Conservation (phyloP, 2,113 vertebrate species). For the Python bivittatus region DNA sequence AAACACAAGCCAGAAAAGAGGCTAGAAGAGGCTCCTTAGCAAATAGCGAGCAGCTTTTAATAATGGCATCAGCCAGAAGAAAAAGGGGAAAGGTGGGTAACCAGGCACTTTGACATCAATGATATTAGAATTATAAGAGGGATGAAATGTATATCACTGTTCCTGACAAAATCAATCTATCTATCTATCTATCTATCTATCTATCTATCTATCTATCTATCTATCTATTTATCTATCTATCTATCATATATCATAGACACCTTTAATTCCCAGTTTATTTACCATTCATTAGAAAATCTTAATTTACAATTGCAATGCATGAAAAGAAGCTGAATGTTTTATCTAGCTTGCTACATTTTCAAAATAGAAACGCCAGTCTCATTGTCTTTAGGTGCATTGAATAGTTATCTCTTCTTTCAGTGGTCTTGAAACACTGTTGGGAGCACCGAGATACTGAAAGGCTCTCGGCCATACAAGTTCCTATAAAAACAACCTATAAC, state of each 20-base stretch:
- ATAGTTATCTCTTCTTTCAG: slow-evolving; percentile 59
- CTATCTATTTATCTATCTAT: background rate
- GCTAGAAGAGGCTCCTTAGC: slow-evolving; percentile 66
- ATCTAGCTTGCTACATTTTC: slow-evolving; percentile 75
- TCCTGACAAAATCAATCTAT: slow-evolving; percentile 81
- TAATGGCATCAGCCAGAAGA: slow-evolving; percentile 78
- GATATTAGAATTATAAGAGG: slow-evolving; percentile 77
- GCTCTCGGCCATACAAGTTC: slow-evolving; percentile 58
- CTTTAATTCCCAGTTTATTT: slow-evolving; percentile 85
- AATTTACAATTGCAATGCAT: slow-evolving; percentile 82
- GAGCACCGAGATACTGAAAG: slow-evolving; percentile 55
- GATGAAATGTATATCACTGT: slow-evolving; percentile 75
- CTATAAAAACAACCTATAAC: background rate
- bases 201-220: background rate
- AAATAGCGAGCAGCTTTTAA: slow-evolving; percentile 86
- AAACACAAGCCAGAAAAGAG: slow-evolving; percentile 17
- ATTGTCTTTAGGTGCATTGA: slow-evolving; percentile 68
- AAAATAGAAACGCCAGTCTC: slow-evolving; percentile 57
- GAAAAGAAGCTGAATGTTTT: slow-evolving; percentile 80
- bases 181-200: background rate
- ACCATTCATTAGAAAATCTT: slow-evolving; percentile 80
- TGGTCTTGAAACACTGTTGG: slow-evolving; percentile 62
- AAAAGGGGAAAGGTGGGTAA: slow-evolving; percentile 70
- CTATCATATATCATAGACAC: slow-evolving; percentile 71
- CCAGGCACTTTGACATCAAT: slow-evolving; percentile 85